phyloP scores from a whole-genome alignment of 2,797 vertebrate species.

The Stomatorhinus walkeri region DNA sequence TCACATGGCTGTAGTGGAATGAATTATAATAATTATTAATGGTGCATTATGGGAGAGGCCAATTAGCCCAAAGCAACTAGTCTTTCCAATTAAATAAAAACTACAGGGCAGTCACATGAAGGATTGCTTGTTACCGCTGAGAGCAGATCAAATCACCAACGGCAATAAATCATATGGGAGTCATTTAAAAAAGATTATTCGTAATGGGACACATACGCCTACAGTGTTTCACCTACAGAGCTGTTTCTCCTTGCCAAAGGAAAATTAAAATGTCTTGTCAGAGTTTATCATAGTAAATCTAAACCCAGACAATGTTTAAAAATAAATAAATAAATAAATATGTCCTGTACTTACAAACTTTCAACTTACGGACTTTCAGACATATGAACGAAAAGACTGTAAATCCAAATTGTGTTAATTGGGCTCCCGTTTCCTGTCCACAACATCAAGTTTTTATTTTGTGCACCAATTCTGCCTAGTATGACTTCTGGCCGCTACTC shows the following conservation, averaged over 20 bases:
- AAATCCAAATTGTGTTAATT: too few species aligned
- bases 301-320: neutral
- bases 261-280: constrained; percentile 4
- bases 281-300: neutral
- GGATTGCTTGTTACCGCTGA: constrained; percentile 16
- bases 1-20: constrained; percentile 27
- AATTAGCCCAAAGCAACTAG: constrained; percentile 28
- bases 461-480: too few species aligned
- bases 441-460: too few species aligned
- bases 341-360: too few species aligned
- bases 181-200: neutral
- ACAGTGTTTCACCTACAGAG: neutral
- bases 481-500: too few species aligned
- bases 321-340: neutral
- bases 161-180: neutral
- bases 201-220: neutral
- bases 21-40: constrained; percentile 37
- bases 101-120: constrained; percentile 28
- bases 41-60: constrained; percentile 33
- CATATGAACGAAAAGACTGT: too few species aligned
- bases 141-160: neutral
- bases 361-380: too few species aligned
- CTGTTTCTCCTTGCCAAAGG: neutral
- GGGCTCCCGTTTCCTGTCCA: too few species aligned
- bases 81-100: constrained; percentile 29